Percentiles rank a stretch among this genome's conserved stretches.
Conservation (phyloP, 2,797 vertebrate species). For the Oreortyx pictus region DNA sequence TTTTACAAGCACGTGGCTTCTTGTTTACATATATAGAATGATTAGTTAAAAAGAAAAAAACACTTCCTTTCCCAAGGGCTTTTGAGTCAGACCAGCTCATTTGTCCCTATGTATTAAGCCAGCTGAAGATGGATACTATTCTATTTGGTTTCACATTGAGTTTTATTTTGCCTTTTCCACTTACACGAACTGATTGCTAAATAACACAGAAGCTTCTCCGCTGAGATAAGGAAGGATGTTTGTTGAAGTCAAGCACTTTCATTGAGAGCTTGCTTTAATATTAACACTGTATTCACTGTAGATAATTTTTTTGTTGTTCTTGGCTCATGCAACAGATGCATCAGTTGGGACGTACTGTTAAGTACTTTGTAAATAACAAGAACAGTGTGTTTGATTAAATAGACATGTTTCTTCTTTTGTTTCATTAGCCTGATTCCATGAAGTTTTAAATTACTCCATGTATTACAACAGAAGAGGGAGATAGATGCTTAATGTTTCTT, state of each 20-base stretch:
- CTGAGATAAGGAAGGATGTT: not conserved
- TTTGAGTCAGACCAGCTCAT: constrained; percentile 27
- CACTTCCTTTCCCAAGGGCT: not conserved
- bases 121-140: not conserved
- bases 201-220: not conserved
- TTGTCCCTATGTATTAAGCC: not conserved
- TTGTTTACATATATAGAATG: constrained; percentile 29
- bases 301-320: not conserved
- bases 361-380: not conserved
- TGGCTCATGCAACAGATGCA: not conserved
- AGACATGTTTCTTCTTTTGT: not conserved
- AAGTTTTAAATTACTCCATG: not conserved
- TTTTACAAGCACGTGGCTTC: constrained; percentile 30
- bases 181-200: constrained; percentile 21
- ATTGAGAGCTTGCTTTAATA: not conserved
- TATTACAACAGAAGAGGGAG: not conserved
- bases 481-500: not conserved
- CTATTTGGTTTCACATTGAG: not conserved
- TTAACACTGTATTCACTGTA: not conserved
- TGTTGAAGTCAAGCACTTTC: not conserved
- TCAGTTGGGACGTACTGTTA: not conserved
- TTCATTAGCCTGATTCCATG: not conserved
- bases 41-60: constrained; percentile 13
- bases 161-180: not conserved
- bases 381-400: not conserved